Conservation (phyloP, 2,113 vertebrate genomes). For the Kryptolebias marmoratus region DNA sequence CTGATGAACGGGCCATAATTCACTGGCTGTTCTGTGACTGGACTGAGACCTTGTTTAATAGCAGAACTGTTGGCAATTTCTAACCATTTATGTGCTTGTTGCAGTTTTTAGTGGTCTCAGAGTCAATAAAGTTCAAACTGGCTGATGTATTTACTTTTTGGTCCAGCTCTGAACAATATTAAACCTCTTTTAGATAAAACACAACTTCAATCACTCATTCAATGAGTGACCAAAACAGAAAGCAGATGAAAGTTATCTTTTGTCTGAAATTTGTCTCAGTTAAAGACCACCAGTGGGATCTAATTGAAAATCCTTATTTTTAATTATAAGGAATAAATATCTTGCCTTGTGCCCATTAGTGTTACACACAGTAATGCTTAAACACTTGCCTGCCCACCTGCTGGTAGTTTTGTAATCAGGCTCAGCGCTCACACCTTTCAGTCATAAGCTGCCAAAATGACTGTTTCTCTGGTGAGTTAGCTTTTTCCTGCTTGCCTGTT, state of each 20-base stretch:
- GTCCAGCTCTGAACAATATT: constrained; percentile 3
- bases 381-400: constrained; percentile 13
- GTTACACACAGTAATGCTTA: constrained; percentile 11
- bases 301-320: constrained; percentile 3
- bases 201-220: background rate
- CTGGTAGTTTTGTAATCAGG: constrained; percentile 18
- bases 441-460: constrained; percentile 16
- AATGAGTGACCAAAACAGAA: background rate
- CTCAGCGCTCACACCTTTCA: constrained; percentile 15
- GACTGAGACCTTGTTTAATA: constrained; percentile 61
- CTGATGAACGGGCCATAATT: constrained; percentile 65
- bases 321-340: constrained; percentile 18
- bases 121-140: constrained; percentile 52
- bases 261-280: constrained; percentile 4
- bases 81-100: constrained; percentile 47
- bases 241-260: background rate
- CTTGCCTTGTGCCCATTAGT: background rate
- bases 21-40: constrained; percentile 61
- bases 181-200: constrained; percentile 13
- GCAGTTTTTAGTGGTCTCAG: constrained; percentile 36
- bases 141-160: constrained; percentile 31
- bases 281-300: background rate
- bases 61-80: constrained; percentile 60
- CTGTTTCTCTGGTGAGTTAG: constrained; percentile 14
- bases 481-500: constrained; percentile 5